Evolutionary conservation across 2,797 vertebrate genomes (phyloP), one percentile per base, ranked within the genome.

Genomic region (Austrolebias charrua): DNA sequence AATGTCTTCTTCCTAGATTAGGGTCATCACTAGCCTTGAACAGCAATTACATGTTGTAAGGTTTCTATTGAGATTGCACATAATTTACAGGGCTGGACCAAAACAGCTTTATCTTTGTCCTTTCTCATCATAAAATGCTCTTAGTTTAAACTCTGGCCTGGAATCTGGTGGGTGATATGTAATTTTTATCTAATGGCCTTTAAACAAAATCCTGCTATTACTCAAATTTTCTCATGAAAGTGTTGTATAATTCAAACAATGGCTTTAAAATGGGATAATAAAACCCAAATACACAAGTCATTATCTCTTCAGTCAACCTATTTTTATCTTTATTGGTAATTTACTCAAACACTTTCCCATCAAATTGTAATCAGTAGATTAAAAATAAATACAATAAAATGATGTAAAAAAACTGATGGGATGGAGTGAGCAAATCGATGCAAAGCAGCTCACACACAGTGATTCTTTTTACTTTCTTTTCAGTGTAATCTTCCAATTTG

Each of bases 401-500:
- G 71, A 63, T 40, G 65, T 45, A 73, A 69, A 81, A 79, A 88
- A 83, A 75, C 65, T 53, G 71, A 79, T 83, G 79, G 80, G 85
- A 86, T 79, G 66, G 84, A 88, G 81, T 60, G 77, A 85, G 75
- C 70, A 75, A 87, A 90, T 91, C 89, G 73, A 89, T 90, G 82
- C 28, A 66, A 20, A 81, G 71, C 71, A 54, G 74, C 64, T 71
- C 18, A 61, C 76, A 67, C 71, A 5, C 46, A 45, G 75, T 76
- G 80, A 83, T 75, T 77, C 78, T 80, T 67, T 69, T 61, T n/a
- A n/a, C n/a, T n/a, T 60, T 69, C 79, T 80, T 70, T 60, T 58
- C 71, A 40, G 71, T 47, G 55, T 82, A 79, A 87, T 89, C 79
- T 86, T 82, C 59, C 80, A 73, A 4, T 53, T 79, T 55, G 78